Evolutionary conservation across 2,888 invertebrate genomes (phyloP), one percentile per base, ranked within the genome.

Genomic region (Sesia bembeciformis): DNA sequence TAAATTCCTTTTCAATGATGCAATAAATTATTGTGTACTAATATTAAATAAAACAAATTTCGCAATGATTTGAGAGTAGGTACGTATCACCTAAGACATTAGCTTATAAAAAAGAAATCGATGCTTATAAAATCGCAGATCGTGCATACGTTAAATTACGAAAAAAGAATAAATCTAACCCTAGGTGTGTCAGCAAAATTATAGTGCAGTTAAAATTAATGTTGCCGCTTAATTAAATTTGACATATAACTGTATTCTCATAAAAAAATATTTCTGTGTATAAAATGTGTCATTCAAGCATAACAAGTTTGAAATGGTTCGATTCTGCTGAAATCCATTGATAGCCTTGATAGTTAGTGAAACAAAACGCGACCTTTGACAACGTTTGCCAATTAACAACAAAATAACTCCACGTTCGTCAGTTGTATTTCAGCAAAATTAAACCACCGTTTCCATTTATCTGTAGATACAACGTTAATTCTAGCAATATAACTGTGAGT

Each of bases 101-200:
- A 70, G 72, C 73, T 74, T 76, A 78, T 71, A 68, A 73, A 72
- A 67, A 66, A 66, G 73, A 75, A 70, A 72, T 74, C 70, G 76
- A 75, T 83, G 81, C 81, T 84, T 78, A 81, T 79, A 78, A 85
- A 83, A 87, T 81, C 84, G 88, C 88, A 87, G 88, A 88, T 87
- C 87, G 87, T 86, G 87, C 85, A 84, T 82, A 83, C 78, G 81
- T 86, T 85, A 84, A 76, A 84, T 81, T 86, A 87, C 74, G 74
- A 81, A 83, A 84, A 78, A 62, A 66, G 69, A 65, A 73, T 77
- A 74, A 76, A 75, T 75, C 80, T 85, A 76, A 82, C 70, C 72
- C 88, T 87, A 89, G 77, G 81, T 82, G 84, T 86, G 88, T 87
- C 88, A 88, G 88, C 88, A 87, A 87, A 85, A 88, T 84, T 86